Evolutionary conservation across 2,113 vertebrate genomes (phyloP), one percentile per base, ranked within the genome.

Genomic region (Micronycteris hirsuta): DNA sequence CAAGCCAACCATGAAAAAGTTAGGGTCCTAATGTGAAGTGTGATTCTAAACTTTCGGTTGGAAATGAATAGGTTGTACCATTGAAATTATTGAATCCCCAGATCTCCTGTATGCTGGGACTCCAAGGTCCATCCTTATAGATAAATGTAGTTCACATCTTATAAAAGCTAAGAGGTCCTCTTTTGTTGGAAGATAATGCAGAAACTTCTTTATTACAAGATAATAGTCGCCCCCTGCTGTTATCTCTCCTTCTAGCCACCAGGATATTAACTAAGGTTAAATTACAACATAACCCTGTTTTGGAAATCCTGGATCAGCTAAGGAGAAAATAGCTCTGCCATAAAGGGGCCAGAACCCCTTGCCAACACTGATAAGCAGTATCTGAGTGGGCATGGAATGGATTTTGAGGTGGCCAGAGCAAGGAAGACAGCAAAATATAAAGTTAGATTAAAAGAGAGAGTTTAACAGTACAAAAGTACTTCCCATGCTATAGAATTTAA

Each of bases 371-470:
- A 26, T 0, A 4, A 41, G 5, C 38, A 63, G 4, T 13, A 3
- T 41, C 38, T n/a, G 5, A 12, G 12, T 36, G n/a, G 31, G 4
- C 5, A 4, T 31, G 6, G 4, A 8, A 14, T 28, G 3, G 1
- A 38, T 49, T 85, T 7, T 6, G 6, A 81, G 9, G 4, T 58
- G 31, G 8, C 3, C 43, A 89, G 17, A 61, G 65, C 7, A 85
- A 80, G 28, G 2, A 4, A 83, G n/a, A 43, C 0, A 24, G 3
- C 5, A 73, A 15, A 73, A 77, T 43, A 56, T 16, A 43, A 91
- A 88, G 4, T 5, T 54, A 11, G 20, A 80, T 43, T 36, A 9
- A 71, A 87, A 19, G 61, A 63, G 5, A 31, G 4, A 31, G 31
- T 52, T 83, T 77, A 81, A 65, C 2, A 36, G 28, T 14, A 45